Base-by-base conservation (phyloP, 2,888 invertebrate species). In the Chesias legatella region DNA sequence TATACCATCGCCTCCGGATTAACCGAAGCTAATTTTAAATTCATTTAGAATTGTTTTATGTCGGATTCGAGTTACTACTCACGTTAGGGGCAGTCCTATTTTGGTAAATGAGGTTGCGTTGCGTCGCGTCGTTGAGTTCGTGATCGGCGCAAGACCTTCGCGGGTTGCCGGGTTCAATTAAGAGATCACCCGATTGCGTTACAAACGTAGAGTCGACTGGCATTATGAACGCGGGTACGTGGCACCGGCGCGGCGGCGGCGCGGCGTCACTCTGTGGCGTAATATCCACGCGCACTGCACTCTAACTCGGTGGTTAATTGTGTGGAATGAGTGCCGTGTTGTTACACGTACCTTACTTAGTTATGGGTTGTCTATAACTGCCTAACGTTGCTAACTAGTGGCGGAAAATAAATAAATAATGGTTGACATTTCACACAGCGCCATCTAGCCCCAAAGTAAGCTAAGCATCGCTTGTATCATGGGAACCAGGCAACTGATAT, bases 121-220 rank as follows among this genome's bases (percentile, higher is more conserved):
- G 31, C 52, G 48, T 48, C 56, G 51, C 52, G 49, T 52, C 40
- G 31, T 10, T 35, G 50, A 53, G 55, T 50, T 59, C 48, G 60
- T 73, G 67, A 72, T 72, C 60, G 51, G 59, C 51, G 52, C 55
- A 58, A 67, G 69, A 67, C 70, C 75, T 76, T 71, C 68, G 66
- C 67, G 60, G 60, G 57, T 66, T 74, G 73, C 68, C 75, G 68
- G 69, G 72, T 78, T 75, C 72, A 75, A 78, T 79, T 73, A n/a
- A 76, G 66, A 67, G 68, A 73, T 73, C 71, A 73, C 63, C 66
- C 67, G 62, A 70, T 74, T 73, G 73, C 68, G 68, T 73, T 74
- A 65, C 62, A 66, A 67, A 67, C 67, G 58, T 58, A 67, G 63
- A 65, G 58, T 58, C 66, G 63, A 65, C 65, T 68, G 61, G 60